Evolutionary conservation across 1,140 invertebrate species (phyloP).

Genomic region (Calephelis nemesis): DNA sequence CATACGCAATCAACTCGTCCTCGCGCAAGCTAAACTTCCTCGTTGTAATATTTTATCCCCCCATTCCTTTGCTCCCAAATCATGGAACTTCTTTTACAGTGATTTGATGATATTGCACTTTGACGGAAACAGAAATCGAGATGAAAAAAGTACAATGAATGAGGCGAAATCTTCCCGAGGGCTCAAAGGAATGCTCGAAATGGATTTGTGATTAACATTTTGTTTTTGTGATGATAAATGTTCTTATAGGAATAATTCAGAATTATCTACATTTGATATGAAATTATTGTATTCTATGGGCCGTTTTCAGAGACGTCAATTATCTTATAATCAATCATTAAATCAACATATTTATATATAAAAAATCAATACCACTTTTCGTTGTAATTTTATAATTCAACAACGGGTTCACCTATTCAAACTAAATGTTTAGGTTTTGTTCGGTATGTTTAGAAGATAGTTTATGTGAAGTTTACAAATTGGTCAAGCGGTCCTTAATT

Average conservation of each 20-base stretch:
- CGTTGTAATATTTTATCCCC: conserved; percentile 74
- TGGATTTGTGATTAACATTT: conserved; percentile 1
- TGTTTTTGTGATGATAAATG: neutral
- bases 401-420: no score
- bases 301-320: no score
- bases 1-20: conserved; percentile 44
- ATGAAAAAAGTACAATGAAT: conserved; percentile 58
- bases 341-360: no score
- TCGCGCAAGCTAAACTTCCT: conserved; percentile 55
- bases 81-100: conserved; percentile 74
- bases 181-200: conserved; percentile 8
- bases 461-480: no score
- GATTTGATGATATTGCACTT: conserved; percentile 79
- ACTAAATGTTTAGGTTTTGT: no score
- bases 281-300: no score
- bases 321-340: no score
- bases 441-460: no score
- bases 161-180: conserved; percentile 50
- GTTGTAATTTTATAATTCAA: no score
- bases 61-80: conserved; percentile 52
- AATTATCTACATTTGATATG: no score
- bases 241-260: neutral
- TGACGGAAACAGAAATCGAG: conserved; percentile 57
- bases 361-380: no score
- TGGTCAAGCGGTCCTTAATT: no score